Evolutionary conservation across 2,888 invertebrate species (phyloP).

Genomic region (Rhamphomyia laevipes): DNA sequence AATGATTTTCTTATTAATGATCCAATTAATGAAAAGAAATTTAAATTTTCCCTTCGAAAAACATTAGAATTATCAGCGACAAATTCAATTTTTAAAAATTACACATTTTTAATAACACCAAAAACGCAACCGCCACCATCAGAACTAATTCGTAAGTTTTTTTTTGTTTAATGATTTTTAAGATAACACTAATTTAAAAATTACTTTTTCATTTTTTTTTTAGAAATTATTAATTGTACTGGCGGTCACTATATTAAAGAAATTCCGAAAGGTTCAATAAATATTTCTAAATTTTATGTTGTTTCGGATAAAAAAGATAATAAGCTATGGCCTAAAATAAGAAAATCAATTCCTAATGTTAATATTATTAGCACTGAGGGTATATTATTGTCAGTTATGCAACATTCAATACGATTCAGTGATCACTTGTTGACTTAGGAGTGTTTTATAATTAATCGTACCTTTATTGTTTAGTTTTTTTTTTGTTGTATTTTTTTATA

Average conservation of each 20-base stretch:
- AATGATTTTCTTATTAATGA: slow-evolving; percentile 17
- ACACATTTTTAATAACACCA: slow-evolving; percentile 21
- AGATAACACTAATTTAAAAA: background rate
- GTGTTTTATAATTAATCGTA: background rate
- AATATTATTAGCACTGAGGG: slow-evolving; percentile 21
- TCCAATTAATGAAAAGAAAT: slow-evolving; percentile 18
- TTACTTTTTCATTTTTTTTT: slow-evolving; percentile 2
- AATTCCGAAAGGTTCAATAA: background rate
- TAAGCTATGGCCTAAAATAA: slow-evolving; percentile 20
- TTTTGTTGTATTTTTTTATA: background rate
- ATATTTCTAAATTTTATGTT: slow-evolving; percentile 16
- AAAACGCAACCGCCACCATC: slow-evolving; percentile 18
- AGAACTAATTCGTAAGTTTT: slow-evolving; percentile 21
- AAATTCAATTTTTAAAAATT: slow-evolving; percentile 17
- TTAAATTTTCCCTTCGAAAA: slow-evolving; percentile 20
- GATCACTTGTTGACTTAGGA: slow-evolving; percentile 9
- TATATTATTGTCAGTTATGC: slow-evolving; percentile 23
- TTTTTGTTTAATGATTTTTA: background rate
- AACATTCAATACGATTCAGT: slow-evolving; percentile 16
- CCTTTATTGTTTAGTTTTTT: background rate
- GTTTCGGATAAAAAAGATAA: slow-evolving; percentile 19
- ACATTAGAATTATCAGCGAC: slow-evolving; percentile 18
- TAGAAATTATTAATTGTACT: slow-evolving; percentile 21
- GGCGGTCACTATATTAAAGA: slow-evolving; percentile 17
- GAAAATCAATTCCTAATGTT: slow-evolving; percentile 17